Evolutionary conservation across 1,140 invertebrate species (phyloP).

Genomic region (Whitmania pigra): DNA sequence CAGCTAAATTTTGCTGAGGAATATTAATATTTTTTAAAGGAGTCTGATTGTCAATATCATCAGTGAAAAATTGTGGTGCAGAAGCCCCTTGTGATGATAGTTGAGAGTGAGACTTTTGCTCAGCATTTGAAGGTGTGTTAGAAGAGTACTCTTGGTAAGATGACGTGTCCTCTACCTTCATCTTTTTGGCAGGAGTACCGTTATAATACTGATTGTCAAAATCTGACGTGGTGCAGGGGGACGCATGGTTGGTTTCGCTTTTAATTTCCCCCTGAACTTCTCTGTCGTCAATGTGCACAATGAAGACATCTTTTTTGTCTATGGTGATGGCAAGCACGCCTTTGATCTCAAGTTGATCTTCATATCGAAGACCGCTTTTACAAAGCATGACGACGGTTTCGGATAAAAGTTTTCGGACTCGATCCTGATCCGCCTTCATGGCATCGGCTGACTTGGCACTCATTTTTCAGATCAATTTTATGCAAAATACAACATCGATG

Average conservation of each 20-base stretch:
- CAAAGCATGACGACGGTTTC: constrained; percentile 24
- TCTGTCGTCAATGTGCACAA: constrained; percentile 24
- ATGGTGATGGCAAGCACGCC: constrained; percentile 24
- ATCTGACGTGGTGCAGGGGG: neutral
- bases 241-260: neutral
- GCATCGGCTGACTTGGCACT: neutral
- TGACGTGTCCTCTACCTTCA: neutral
- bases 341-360: constrained; percentile 21
- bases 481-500: no score
- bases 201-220: neutral
- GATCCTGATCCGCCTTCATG: constrained; percentile 23
- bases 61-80: neutral
- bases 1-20: neutral
- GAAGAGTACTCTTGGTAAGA: neutral
- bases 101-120: neutral
- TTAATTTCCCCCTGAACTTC: neutral
- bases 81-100: neutral
- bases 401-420: constrained; percentile 21
- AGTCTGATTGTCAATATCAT: constrained; percentile 11
- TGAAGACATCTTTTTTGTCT: constrained; percentile 24
- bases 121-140: neutral
- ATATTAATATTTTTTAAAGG: neutral
- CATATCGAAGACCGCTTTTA: constrained; percentile 24
- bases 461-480: no score
- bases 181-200: constrained; percentile 3